Conservation (phyloP, 2,888 invertebrate genomes). For the Pycnomerus fuliginosus region DNA sequence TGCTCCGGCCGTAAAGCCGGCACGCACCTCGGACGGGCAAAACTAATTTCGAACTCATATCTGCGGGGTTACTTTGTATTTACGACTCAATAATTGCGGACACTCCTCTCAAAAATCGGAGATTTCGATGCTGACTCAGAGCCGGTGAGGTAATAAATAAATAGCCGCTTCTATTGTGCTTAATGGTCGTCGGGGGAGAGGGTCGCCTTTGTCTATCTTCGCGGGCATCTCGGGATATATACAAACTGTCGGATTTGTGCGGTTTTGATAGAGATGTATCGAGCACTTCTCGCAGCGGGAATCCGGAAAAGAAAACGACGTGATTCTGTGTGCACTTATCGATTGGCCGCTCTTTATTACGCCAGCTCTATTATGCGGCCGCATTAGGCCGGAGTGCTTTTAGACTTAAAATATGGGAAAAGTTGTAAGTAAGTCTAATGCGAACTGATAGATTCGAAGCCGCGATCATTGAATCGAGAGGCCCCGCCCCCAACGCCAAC, state of each 20-base stretch:
- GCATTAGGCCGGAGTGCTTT: slow-evolving; percentile 41
- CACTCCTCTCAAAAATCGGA: too few relatives aligned
- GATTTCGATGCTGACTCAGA: too few relatives aligned
- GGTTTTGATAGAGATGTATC: slow-evolving; percentile 44
- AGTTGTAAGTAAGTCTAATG: slow-evolving; percentile 49
- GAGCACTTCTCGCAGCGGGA: slow-evolving; percentile 35
- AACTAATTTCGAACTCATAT: too few relatives aligned
- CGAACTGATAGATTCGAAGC: slow-evolving; percentile 48
- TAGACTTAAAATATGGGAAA: slow-evolving; percentile 49
- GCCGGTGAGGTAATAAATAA: slow-evolving; percentile 42
- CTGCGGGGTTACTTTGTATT: too few relatives aligned
- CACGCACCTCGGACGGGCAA: too few relatives aligned
- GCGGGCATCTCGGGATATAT: slow-evolving; percentile 37
- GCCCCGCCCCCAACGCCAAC: slow-evolving; percentile 18
- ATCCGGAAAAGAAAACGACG: slow-evolving; percentile 12
- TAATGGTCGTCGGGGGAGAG: slow-evolving; percentile 31
- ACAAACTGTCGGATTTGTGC: slow-evolving; percentile 43
- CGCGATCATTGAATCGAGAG: slow-evolving; percentile 41
- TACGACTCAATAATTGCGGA: too few relatives aligned
- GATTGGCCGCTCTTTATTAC: slow-evolving; percentile 38
- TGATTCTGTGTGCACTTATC: slow-evolving; percentile 34
- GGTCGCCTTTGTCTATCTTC: slow-evolving; percentile 39
- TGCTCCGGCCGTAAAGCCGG: slow-evolving; percentile 38
- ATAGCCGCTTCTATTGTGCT: slow-evolving; percentile 41
- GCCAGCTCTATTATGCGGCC: slow-evolving; percentile 30